Conservation (phyloP, 1,140 invertebrate species). For the Parasteatoda tepidariorum region DNA sequence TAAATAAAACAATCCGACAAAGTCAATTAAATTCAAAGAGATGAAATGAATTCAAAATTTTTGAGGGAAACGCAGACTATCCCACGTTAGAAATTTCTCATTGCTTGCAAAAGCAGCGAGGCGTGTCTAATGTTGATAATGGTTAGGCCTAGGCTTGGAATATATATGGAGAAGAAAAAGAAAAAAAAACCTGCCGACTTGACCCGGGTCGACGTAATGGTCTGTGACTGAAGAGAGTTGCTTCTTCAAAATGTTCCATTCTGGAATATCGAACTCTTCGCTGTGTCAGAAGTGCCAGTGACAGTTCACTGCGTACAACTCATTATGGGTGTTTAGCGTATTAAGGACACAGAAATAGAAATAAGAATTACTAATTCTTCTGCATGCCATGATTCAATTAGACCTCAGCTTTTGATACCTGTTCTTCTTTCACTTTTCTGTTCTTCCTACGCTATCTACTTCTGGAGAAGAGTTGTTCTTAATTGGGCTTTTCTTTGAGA, state of each 20-base stretch:
- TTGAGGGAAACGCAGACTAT: background rate
- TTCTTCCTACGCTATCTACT: too few relatives aligned
- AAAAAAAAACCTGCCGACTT: slow-evolving; percentile 38
- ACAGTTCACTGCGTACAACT: background rate
- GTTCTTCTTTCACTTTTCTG: too few relatives aligned
- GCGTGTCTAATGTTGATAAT: slow-evolving; percentile 49
- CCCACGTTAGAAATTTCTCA: background rate
- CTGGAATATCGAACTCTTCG: background rate
- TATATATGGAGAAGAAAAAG: too few relatives aligned
- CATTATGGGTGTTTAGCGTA: background rate
- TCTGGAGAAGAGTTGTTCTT: too few relatives aligned
- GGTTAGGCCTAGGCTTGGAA: slow-evolving; percentile 27
- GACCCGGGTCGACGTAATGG: slow-evolving; percentile 50
- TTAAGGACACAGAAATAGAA: background rate
- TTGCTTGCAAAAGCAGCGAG: background rate
- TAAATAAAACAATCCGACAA: background rate
- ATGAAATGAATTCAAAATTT: background rate
- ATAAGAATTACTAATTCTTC: background rate
- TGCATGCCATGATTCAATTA: too few relatives aligned
- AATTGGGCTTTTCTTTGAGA: too few relatives aligned
- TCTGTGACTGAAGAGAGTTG: slow-evolving; percentile 30
- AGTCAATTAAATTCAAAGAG: background rate
- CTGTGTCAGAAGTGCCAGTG: background rate
- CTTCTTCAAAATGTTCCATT: background rate
- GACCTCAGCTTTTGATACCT: too few relatives aligned